Evolutionary conservation across 2,888 invertebrate species (phyloP), one percentile per base, ranked within the genome.

Genomic region (Tromatobia lineatoria): DNA sequence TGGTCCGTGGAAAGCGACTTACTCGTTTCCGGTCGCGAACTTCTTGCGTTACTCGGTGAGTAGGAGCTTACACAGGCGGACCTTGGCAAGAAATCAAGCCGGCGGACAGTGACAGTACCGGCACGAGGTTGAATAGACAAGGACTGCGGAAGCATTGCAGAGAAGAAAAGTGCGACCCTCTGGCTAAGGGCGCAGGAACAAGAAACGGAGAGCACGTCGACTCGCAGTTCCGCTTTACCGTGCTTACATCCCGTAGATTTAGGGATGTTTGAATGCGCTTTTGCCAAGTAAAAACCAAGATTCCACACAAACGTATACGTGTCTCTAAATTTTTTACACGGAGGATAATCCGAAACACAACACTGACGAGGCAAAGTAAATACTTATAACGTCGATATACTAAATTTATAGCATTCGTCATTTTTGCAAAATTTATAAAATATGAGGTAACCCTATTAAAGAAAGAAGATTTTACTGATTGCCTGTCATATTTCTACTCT

Each of bases 61-160:
- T 61, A 71, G 13, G 20, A 42, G 29, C 59, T 45, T 52, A 47
- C 74, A 45, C 64, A 57, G 77, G 61, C 69, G 79, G 86, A 88
- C 86, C 88, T 89, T 87, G 86, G 89, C 89, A 90, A 90, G 90
- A 90, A 90, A 90, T 89, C 90, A 89, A 90, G 89, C 87, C 83
- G 54, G 80, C 86, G 88, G 90, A 90, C 89, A 90, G 87, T 87
- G 88, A 89, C 88, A 86, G 87, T 66, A 38, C 57, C 50, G 74
- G 20, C 29, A n/a, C 10, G 13, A 59, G 42, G 66, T 38, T 34
- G 74, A 29, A 45, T 57, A 13, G 76, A 59, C n/a, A 69, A 61
- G 67, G 61, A 54, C 59, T 76, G 75, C 29, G 73, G 76, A 77
- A 42, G 47, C 25, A 23, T 15, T 20, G n/a, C 11, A 64, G 64